These are phyloP conservation scores for Calcarius ornatus DNA, from an alignment of 2,113 vertebrate species.

Conservation along the genomic window DNA sequence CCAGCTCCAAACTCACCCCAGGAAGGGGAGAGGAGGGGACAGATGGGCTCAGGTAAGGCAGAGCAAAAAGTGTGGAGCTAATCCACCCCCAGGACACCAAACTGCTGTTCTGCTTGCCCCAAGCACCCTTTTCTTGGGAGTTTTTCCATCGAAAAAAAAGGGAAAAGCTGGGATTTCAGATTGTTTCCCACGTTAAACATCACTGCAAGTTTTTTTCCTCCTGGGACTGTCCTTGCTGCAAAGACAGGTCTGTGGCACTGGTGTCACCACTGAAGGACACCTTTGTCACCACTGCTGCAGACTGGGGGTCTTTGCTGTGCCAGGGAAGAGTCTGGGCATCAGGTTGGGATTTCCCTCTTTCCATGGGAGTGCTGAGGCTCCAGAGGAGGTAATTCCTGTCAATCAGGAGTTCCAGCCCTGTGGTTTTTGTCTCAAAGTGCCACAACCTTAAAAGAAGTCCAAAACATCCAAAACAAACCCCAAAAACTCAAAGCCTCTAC, in stretches of 20 bases:
- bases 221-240: fast-evolving
- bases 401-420: background rate
- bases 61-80: background rate
- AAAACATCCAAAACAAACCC: background rate
- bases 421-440: background rate
- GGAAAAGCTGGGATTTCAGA: background rate
- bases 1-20: background rate
- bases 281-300: background rate
- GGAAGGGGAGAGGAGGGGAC: background rate
- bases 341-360: background rate
- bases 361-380: background rate
- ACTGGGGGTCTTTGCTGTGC: background rate
- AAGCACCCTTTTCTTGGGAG: background rate
- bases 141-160: background rate
- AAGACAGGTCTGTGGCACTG: background rate
- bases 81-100: background rate
- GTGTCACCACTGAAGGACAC: fast-evolving
- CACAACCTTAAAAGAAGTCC: background rate
- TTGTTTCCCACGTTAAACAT: background rate
- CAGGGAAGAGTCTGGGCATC: background rate
- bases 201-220: background rate
- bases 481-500: background rate
- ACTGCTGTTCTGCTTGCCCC: background rate
- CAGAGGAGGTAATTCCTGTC: background rate
- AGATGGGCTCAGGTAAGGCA: background rate